phyloP scores from a whole-genome alignment of 37 sponge, comb jelly and placozoan species.

The Theonella swinhoei region DNA sequence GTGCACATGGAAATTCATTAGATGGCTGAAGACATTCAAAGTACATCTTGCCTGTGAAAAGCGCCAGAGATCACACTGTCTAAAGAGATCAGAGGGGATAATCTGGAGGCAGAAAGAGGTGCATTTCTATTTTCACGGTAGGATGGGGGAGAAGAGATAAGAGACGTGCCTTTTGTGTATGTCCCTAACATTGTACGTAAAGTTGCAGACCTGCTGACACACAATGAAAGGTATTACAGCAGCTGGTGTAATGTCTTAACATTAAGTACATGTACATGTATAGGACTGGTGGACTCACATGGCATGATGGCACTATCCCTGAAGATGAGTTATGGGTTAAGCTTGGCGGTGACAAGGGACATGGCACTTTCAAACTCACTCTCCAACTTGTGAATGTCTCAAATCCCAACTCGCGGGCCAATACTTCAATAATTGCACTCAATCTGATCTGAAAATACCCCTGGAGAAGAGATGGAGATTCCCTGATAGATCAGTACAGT shows the following conservation, averaged over 20 bases:
- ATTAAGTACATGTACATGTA: not conserved
- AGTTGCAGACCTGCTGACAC: not conserved
- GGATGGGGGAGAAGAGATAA: constrained; percentile 11
- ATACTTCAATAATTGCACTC: constrained; percentile 17
- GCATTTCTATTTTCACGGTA: constrained; percentile 7
- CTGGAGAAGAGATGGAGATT: not conserved
- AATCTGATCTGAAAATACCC: no score
- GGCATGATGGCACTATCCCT: constrained; percentile 50
- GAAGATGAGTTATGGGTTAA: constrained; percentile 37
- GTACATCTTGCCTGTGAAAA: constrained; percentile 28
- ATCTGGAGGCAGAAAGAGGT: constrained; percentile 10
- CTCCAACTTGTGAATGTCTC: constrained; percentile 35
- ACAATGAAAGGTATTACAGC: not conserved
- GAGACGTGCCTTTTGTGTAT: constrained; percentile 31
- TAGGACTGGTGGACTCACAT: constrained; percentile 35
- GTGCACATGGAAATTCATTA: not conserved
- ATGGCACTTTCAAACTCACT: constrained; percentile 30
- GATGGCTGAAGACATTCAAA: constrained; percentile 30
- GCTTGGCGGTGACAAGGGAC: constrained; percentile 46
- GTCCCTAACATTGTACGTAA: constrained; percentile 10
- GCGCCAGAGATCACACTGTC: constrained; percentile 4
- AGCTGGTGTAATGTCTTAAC: not conserved
- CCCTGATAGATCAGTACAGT: constrained; percentile 3
- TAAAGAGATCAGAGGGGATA: not conserved
- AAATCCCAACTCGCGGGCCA: constrained; percentile 30